phyloP scores from a whole-genome alignment of 2,888 invertebrate genomes.

The Thymelicus sylvestris region DNA sequence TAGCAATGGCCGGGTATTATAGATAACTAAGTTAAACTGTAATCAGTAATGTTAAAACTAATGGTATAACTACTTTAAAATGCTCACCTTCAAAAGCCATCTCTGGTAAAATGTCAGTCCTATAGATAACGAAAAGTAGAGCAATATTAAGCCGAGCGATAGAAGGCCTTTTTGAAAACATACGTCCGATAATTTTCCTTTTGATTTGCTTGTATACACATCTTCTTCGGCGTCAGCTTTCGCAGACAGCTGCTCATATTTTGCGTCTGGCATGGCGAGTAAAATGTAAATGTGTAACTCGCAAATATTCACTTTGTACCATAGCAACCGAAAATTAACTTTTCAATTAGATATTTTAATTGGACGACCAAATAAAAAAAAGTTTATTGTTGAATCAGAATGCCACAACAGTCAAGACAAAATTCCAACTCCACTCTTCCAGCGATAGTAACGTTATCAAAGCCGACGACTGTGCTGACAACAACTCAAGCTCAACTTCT shows the following conservation, averaged over 20 bases:
- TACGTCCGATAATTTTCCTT: slow-evolving; percentile 68
- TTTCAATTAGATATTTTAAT: slow-evolving; percentile 7
- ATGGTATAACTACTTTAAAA: neutral
- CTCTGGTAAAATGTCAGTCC: slow-evolving; percentile 98
- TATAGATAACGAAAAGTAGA: slow-evolving; percentile 96
- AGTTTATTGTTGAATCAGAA: neutral
- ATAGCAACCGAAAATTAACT: slow-evolving; percentile 56
- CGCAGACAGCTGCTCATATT: slow-evolving; percentile 79
- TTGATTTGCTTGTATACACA: slow-evolving; percentile 67
- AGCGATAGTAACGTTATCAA: too few relatives aligned
- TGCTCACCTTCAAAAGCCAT: slow-evolving; percentile 91
- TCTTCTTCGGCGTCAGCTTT: slow-evolving; percentile 72
- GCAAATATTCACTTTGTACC: slow-evolving; percentile 54
- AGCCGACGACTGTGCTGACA: too few relatives aligned
- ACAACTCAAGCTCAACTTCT: too few relatives aligned
- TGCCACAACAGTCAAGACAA: neutral
- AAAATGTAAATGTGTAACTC: slow-evolving; percentile 50
- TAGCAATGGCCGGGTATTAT: too few relatives aligned
- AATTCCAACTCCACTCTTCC: too few relatives aligned
- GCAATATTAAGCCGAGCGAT: slow-evolving; percentile 86
- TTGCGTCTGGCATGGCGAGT: slow-evolving; percentile 69
- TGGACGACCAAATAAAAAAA: neutral
- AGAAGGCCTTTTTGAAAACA: slow-evolving; percentile 72
- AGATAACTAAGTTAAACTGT: too few relatives aligned
- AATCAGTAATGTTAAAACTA: too few relatives aligned